phyloP scores from a whole-genome alignment of 1,140 invertebrate genomes.

The Trachymyrmex cornetzi region DNA sequence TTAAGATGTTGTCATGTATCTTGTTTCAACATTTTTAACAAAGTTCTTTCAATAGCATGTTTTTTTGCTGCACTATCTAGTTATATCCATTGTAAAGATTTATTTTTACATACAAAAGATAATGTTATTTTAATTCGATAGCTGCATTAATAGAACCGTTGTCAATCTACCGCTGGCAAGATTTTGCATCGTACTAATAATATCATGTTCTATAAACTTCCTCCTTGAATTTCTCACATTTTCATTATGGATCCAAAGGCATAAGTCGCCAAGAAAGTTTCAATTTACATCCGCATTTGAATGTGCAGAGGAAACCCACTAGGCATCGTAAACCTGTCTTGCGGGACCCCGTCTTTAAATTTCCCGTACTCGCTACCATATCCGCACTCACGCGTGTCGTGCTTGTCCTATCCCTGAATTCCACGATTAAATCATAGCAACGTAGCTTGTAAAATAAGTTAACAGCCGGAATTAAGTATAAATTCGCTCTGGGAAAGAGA shows the following conservation, averaged over 20 bases:
- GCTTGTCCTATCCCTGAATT: constrained; percentile 1
- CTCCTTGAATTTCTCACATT: constrained; percentile 12
- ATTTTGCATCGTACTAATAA: background rate
- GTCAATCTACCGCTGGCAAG: background rate
- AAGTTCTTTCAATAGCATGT: too few relatives aligned
- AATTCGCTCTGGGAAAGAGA: constrained; percentile 1
- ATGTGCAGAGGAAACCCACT: constrained; percentile 32
- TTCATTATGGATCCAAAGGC: constrained; percentile 1
- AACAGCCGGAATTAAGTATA: constrained; percentile 31
- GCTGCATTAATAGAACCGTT: background rate
- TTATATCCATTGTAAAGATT: background rate
- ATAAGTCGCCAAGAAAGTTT: constrained; percentile 42
- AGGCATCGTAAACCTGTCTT: constrained; percentile 28
- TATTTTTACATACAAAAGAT: background rate
- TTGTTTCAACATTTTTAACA: too few relatives aligned
- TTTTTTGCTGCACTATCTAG: too few relatives aligned
- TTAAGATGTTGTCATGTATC: too few relatives aligned
- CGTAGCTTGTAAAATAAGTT: constrained; percentile 45
- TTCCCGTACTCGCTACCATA: constrained; percentile 27
- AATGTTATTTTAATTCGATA: background rate
- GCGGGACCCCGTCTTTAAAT: constrained; percentile 45
- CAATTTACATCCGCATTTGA: constrained; percentile 61
- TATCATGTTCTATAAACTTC: background rate
- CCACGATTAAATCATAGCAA: constrained; percentile 40
- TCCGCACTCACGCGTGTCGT: background rate